Evolutionary conservation across 2,113 vertebrate species (phyloP), one percentile per base, ranked within the genome.

Genomic region (Osmerus mordax): DNA sequence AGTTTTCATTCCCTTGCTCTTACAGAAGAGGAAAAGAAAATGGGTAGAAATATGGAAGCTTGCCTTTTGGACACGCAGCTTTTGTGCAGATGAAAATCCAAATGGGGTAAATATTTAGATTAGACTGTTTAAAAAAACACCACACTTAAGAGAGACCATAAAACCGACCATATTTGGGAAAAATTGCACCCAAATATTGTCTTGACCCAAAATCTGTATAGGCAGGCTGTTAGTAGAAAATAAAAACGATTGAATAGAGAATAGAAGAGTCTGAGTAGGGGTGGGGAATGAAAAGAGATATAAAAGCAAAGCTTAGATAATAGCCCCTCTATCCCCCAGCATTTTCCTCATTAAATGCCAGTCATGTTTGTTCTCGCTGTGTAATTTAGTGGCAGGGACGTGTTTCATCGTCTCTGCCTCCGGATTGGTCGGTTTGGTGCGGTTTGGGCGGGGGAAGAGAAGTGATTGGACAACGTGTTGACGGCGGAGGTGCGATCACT

Each of bases 401-500:
- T 68, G 65, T 80, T 87, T 82, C 68, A 47, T 79, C 56, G 8
- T 72, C 72, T 32, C 79, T 70, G 67, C 36, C 66, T 6, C 9
- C 56, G 79, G 86, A 89, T 91, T 91, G 87, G 90, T 72, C 76
- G 73, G 69, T 65, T 77, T 54, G 3, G 65, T 28, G 23, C 67
- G 59, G 77, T 84, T 78, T 59, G 84, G 84, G 84, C 71, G 58
- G 81, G 54, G 85, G 80, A 84, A 77, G 87, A 60, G 72, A 88
- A 87, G 81, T 90, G 90, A 92, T 92, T 93, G 89, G 91, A 77
- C 76, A 70, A n/a, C 64, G 72, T 81, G 81, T 80, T 83, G 84
- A 86, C 87, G 83, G 85, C 81, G 70, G 84, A 85, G 85, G 84
- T 89, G 84, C 84, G 75, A 87, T 84, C 77, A 77, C 89, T 90